phyloP scores from a whole-genome alignment of 2,888 invertebrate species.

The Craniophora ligustri region DNA sequence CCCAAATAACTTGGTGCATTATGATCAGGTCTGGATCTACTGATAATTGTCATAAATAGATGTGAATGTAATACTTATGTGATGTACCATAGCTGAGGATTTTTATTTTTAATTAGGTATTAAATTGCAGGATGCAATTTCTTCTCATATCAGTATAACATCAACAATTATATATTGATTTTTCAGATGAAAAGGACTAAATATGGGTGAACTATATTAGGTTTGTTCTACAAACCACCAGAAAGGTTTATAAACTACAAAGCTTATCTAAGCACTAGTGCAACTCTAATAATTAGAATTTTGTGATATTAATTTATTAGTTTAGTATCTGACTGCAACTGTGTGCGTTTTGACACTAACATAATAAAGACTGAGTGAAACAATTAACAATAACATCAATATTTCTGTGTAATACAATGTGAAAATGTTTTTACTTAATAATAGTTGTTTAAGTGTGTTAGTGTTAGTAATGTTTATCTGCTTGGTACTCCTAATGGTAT shows the following conservation, averaged over 20 bases:
- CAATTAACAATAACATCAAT: conserved; percentile 18
- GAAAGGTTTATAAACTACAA: conserved; percentile 18
- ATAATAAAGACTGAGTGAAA: background rate
- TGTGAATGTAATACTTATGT: too few relatives aligned
- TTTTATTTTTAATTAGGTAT: too few relatives aligned
- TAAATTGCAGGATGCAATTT: background rate
- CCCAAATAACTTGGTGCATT: too few relatives aligned
- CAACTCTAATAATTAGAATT: conserved; percentile 19
- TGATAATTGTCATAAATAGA: too few relatives aligned
- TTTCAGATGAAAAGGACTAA: conserved; percentile 85
- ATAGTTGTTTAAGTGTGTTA: conserved; percentile 3
- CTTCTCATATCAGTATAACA: background rate
- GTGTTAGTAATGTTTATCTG: conserved; percentile 3
- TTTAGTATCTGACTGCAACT: conserved; percentile 1
- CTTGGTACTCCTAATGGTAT: background rate
- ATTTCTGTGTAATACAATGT: conserved; percentile 4
- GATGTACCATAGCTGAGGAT: too few relatives aligned
- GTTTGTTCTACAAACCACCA: conserved; percentile 43
- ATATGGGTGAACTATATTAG: conserved; percentile 70
- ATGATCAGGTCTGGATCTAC: too few relatives aligned
- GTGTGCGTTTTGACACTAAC: conserved; percentile 29
- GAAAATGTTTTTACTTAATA: conserved; percentile 3
- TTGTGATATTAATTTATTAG: conserved; percentile 14
- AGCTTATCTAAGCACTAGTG: conserved; percentile 5
- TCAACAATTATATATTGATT: conserved; percentile 46